phyloP scores from a whole-genome alignment of 2,797 vertebrate species.

The Eulemur coronatus region DNA sequence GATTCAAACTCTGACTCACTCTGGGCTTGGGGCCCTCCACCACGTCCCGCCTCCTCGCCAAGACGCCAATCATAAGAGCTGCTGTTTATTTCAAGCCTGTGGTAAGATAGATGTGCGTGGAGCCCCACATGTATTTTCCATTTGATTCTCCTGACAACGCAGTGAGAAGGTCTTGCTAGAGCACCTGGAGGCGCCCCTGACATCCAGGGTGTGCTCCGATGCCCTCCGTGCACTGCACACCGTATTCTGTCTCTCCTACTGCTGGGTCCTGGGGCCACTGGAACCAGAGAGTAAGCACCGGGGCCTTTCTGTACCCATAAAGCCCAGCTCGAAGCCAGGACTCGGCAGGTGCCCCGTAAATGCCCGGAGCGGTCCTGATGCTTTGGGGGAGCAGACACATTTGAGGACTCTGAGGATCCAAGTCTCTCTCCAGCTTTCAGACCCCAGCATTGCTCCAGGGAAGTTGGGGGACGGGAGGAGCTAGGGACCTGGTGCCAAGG shows the following conservation, averaged over 20 bases:
- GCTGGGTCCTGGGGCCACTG: neutral
- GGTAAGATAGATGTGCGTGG: accelerated
- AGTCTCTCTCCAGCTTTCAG: neutral
- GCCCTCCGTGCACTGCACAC: neutral
- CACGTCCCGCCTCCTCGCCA: neutral
- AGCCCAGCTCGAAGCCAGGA: neutral
- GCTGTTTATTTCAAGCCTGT: accelerated
- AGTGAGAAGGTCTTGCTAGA: neutral
- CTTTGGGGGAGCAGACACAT: neutral
- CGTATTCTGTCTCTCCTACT: neutral
- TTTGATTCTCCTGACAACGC: accelerated
- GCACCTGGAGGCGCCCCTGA: neutral
- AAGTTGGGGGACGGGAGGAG: neutral
- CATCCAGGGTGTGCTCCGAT: accelerated
- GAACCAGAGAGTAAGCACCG: neutral
- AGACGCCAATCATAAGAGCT: neutral
- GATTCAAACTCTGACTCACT: neutral
- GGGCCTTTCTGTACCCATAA: neutral
- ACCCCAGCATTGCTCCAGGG: neutral
- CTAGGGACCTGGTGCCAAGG: neutral
- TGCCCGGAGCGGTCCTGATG: neutral
- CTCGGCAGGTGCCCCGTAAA: neutral
- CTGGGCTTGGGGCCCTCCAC: no score
- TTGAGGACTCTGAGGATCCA: neutral
- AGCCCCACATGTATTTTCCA: neutral